These are phyloP conservation scores for Incurvaria masculella DNA, from an alignment of 2,888 invertebrate genomes.

Conservation along the genomic window DNA sequence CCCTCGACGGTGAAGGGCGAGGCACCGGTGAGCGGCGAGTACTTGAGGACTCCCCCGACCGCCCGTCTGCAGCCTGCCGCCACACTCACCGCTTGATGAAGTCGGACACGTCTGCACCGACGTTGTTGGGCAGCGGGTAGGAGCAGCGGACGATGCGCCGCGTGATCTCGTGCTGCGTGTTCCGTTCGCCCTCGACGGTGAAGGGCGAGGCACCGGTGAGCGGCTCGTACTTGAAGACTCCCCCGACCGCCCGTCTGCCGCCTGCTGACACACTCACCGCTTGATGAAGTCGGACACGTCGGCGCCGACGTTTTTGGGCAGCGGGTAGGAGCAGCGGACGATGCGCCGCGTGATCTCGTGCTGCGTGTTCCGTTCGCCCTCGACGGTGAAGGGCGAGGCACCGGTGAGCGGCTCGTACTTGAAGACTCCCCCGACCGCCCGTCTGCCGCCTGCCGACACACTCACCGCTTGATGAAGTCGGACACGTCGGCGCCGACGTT, in stretches of 20 bases:
- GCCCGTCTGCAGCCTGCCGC: constrained; percentile 94
- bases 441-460: constrained; percentile 83
- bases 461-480: constrained; percentile 61
- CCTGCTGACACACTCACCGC: constrained; percentile 61
- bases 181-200: constrained; percentile 91
- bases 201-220: constrained; percentile 97
- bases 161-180: constrained; percentile 94
- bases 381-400: constrained; percentile 95
- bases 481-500: constrained; percentile 70
- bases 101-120: constrained; percentile 71
- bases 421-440: constrained; percentile 98
- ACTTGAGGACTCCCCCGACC: constrained; percentile 95
- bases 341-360: constrained; percentile 93
- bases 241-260: constrained; percentile 99
- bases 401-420: constrained; percentile 96
- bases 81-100: constrained; percentile 58
- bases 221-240: constrained; percentile 93
- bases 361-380: constrained; percentile 91
- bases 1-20: constrained; percentile 97
- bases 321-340: constrained; percentile 83
- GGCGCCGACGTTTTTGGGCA: constrained; percentile 77
- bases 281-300: constrained; percentile 68
- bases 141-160: constrained; percentile 82
- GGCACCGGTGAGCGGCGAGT: constrained; percentile 94
- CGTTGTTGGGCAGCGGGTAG: constrained; percentile 83